Conservation (phyloP, 2,797 vertebrate genomes). For the Psittacula derbiana region DNA sequence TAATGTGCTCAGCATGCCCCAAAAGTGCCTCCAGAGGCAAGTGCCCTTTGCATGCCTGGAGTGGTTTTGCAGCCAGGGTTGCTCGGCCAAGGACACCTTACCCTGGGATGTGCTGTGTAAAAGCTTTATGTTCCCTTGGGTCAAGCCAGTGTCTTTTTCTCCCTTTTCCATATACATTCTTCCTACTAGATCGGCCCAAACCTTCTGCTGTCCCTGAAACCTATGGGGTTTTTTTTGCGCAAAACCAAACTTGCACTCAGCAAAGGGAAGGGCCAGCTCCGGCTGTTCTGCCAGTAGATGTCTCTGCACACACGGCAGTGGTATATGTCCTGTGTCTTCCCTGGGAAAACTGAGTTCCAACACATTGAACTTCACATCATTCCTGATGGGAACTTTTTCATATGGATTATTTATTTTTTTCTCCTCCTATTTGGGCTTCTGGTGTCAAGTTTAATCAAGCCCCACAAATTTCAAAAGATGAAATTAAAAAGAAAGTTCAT, state of each 20-base stretch:
- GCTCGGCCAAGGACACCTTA: neutral
- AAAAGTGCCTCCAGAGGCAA: neutral
- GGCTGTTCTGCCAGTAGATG: constrained; percentile 40
- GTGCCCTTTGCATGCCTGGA: neutral
- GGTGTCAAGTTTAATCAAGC: constrained; percentile 26
- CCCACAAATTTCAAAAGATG: neutral
- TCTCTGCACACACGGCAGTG: neutral
- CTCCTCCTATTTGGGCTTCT: neutral
- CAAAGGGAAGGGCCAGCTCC: neutral
- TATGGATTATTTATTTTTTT: neutral
- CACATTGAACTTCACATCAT: neutral
- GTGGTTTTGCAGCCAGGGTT: neutral
- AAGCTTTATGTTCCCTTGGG: neutral
- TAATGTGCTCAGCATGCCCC: neutral
- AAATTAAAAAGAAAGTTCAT: neutral
- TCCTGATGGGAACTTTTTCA: neutral
- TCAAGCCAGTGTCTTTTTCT: neutral
- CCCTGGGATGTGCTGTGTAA: neutral
- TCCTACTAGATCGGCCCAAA: neutral
- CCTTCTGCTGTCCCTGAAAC: neutral
- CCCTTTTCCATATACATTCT: neutral
- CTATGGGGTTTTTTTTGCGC: fast-evolving
- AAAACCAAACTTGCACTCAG: neutral
- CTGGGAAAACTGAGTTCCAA: neutral
- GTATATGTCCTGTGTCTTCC: neutral